A percentile compares a stretch with the other conserved stretches of the same genome.
phyloP scores from a whole-genome alignment of 2,113 vertebrate species.

The Madoqua kirkii region DNA sequence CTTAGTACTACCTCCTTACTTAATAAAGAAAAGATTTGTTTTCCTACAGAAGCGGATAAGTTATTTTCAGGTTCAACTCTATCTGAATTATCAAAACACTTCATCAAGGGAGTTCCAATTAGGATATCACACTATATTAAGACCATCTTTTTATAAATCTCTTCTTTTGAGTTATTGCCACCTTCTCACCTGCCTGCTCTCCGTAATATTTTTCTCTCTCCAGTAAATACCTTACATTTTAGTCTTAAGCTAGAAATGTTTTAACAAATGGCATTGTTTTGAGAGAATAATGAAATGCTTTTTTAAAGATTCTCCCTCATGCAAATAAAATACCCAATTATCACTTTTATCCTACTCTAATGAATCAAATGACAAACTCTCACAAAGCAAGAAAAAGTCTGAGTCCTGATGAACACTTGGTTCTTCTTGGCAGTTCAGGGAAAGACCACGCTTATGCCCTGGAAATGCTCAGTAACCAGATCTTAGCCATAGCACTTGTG shows the following conservation, averaged over 20 bases:
- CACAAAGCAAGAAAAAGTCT: background rate
- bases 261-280: background rate
- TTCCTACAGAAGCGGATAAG: background rate
- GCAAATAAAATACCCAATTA: background rate
- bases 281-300: background rate
- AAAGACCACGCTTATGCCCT: background rate
- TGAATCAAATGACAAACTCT: background rate
- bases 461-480: background rate
- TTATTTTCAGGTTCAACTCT: background rate
- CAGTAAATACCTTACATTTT: background rate
- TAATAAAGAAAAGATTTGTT: background rate
- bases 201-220: background rate
- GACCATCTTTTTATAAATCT: background rate
- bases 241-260: slow-evolving; percentile 17
- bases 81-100: background rate
- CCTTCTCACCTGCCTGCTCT: background rate
- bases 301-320: background rate
- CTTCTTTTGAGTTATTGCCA: background rate
- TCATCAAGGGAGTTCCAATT: background rate
- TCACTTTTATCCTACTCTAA: background rate
- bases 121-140: background rate
- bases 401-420: background rate
- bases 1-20: background rate
- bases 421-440: background rate
- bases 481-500: background rate